Evolutionary conservation across 2,888 invertebrate genomes (phyloP).

Genomic region (Himalopsyche kuldschensis): DNA sequence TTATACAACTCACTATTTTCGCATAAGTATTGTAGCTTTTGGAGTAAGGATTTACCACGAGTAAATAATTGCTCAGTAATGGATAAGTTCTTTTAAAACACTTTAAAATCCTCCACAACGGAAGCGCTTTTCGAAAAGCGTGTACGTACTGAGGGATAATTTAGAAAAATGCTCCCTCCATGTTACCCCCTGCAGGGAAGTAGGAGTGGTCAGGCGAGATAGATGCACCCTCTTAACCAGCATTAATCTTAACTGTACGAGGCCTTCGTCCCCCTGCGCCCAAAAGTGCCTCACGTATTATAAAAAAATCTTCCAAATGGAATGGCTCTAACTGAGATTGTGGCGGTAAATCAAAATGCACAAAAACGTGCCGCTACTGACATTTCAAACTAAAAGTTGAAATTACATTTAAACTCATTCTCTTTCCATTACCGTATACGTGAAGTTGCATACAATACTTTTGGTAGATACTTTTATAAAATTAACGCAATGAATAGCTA

Average conservation of each 20-base stretch:
- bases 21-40: not conserved
- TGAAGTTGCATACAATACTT: too few species aligned
- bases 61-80: not conserved
- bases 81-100: not conserved
- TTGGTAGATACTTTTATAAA: too few species aligned
- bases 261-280: not conserved
- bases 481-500: too few species aligned
- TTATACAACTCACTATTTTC: not conserved
- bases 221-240: slow-evolving; percentile 31
- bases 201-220: slow-evolving; percentile 37
- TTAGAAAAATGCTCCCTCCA: slow-evolving; percentile 8
- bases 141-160: not conserved
- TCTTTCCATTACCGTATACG: too few species aligned
- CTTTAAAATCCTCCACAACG: not conserved
- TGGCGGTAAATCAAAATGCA: slow-evolving; percentile 34
- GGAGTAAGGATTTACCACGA: not conserved
- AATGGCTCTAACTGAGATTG: slow-evolving; percentile 36
- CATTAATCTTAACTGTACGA: slow-evolving; percentile 33
- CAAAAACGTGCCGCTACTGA: slow-evolving; percentile 21
- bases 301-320: slow-evolving; percentile 32
- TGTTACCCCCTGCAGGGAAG: slow-evolving; percentile 16
- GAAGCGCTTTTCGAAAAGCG: not conserved
- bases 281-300: not conserved
- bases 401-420: not conserved
- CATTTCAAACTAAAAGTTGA: not conserved